Evolutionary conservation across 2,797 vertebrate species (phyloP).

Genomic region (Coranthus polyacanthus): DNA sequence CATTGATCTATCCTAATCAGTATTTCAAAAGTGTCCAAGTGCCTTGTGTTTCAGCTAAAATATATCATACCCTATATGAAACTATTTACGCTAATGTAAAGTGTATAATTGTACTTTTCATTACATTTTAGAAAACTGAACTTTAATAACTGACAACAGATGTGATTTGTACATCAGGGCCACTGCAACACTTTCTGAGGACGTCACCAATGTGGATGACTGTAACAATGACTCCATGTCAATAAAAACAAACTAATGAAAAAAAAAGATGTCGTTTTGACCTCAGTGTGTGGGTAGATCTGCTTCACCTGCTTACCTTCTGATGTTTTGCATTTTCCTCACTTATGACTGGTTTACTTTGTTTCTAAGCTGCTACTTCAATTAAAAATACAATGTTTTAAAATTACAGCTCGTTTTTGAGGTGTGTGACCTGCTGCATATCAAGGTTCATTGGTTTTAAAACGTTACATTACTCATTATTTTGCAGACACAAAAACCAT

Average conservation of each 20-base stretch:
- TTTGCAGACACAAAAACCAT: no score
- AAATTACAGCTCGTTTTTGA: no score
- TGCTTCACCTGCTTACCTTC: no score
- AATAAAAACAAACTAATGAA: constrained; percentile 62
- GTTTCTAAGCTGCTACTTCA: no score
- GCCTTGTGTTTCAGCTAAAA: constrained; percentile 75
- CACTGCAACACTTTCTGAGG: constrained; percentile 50
- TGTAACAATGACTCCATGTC: constrained; percentile 57
- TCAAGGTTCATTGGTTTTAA: no score
- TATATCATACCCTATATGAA: constrained; percentile 61
- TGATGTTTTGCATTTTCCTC: no score
- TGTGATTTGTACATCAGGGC: constrained; percentile 68
- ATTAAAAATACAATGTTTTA: no score
- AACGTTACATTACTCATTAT: no score
- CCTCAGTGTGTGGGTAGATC: no score
- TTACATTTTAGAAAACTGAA: constrained; percentile 44
- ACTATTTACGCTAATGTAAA: constrained; percentile 64
- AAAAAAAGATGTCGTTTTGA: not conserved
- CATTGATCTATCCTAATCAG: constrained; percentile 66
- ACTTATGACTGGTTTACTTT: no score
- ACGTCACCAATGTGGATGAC: constrained; percentile 38
- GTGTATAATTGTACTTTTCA: constrained; percentile 63
- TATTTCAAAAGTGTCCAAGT: constrained; percentile 77
- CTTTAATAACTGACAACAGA: constrained; percentile 62
- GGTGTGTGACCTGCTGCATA: no score